Evolutionary conservation across 2,888 invertebrate species (phyloP), one percentile per base, ranked within the genome.

Genomic region (Quadroppia sp.): DNA sequence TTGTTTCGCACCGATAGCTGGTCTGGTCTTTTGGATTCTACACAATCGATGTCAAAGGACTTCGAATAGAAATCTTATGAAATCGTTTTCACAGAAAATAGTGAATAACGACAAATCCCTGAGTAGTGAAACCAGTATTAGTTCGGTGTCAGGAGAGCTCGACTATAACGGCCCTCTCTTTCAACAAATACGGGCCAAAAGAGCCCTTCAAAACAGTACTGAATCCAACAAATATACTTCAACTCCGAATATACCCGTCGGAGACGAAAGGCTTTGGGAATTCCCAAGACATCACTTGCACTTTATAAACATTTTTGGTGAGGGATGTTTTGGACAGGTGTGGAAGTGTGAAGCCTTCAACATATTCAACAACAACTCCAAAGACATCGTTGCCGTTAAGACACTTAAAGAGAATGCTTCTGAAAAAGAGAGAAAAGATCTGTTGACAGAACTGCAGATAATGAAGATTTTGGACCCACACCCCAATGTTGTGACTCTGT

Each of bases 301-400:
- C 56, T 83, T 92, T 73, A 89, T 90, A 80, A 90, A 90, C 25
- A 85, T 91, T 71, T 83, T 92, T 32, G 92, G 91, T 9, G 90
- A 92, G 83, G 91, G 92, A 45, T 90, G 91, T 82, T 92, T 92
- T 81, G 92, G 92, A 17, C 76, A 90, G 86, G 91, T 91, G 23
- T 91, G 91, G 90, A 90, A 90, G 83, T 91, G 91, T 3, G 90
- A 91, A 82, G 91, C 91, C 0, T 89, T 90, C 79, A 90, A 90
- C 80, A 84, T 91, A 74, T 88, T 88, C 9, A 61, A 71, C 1
- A 36, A 59, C 67, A 90, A 89, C 0, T 89, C 89, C 80, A 87
- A 89, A 77, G 90, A 90, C 25, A 85, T 90, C 75, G 92, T 92
- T n/a, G 92, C 92, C 4, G 91, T 92, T 9, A 92, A 92, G 82